Evolutionary conservation across 2,797 vertebrate genomes (phyloP), one percentile per base, ranked within the genome.

Genomic region (Limosa lapponica): DNA sequence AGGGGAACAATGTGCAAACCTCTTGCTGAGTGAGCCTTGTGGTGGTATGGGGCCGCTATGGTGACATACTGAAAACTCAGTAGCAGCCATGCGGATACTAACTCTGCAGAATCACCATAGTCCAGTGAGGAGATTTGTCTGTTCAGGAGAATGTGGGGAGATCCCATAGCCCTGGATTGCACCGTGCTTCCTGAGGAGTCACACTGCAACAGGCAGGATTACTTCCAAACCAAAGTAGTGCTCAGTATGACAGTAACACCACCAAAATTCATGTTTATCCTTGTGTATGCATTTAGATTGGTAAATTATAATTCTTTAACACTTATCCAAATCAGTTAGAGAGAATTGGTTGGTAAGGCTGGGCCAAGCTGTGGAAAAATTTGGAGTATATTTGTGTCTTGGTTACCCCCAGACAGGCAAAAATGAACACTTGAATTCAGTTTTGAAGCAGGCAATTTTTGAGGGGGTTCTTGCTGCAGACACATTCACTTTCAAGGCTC

Each of bases 211-310:
- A 27, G n/a, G 12, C 22, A 52, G 75, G 25, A 65, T 34, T 22
- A 13, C 34, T 57, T 44, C 24, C 43, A 34, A 74, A 85, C 36
- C 16, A 24, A 58, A 86, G 30, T 3, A 30, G n/a, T 37, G 30
- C 14, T 51, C 34, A 10, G 30, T 59, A 48, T 32, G 61, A 44
- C 61, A 84, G 49, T 20, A 61, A 41, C 49, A 61, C 8, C 48
- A 37, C 52, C 2, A 1, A 10, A 10, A 64, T 59, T n/a, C 0
- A 0, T 52, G 10, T 82, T 72, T 44, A n/a, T 52, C 46, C 55
- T 65, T 75, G 46, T 39, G 7, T 36, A 4, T 41, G 16, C 5
- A 7, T 55, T 87, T 87, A 22, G 2, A 13, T 55, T 46, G 25
- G 11, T 55, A 59, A 54, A 19, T 70, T 62, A 15, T 16, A 55